Evolutionary conservation across 2,888 invertebrate species (phyloP).

Genomic region (Pheosia tremula): DNA sequence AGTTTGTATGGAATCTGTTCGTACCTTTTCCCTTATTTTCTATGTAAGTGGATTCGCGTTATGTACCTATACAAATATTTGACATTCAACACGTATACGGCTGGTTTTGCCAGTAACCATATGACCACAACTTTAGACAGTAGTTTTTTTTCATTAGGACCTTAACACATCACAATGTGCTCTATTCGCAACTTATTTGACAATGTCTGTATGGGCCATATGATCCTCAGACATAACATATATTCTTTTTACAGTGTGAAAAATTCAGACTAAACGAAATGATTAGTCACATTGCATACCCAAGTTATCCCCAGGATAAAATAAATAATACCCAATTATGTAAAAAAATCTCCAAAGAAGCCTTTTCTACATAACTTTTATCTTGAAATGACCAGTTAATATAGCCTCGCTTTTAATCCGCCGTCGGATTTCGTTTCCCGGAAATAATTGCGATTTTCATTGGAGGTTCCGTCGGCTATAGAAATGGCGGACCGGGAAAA

Average conservation of each 20-base stretch:
- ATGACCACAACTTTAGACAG: too few relatives aligned
- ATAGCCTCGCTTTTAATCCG: conserved; percentile 53
- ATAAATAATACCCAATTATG: conserved; percentile 13
- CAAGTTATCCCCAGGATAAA: neutral
- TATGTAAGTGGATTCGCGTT: neutral
- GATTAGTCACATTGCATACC: neutral
- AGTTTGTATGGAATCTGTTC: conserved; percentile 24
- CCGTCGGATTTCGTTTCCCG: conserved; percentile 34
- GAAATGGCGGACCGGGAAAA: conserved; percentile 28
- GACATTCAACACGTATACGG: too few relatives aligned
- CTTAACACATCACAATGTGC: too few relatives aligned
- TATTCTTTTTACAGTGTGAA: neutral
- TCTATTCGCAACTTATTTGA: too few relatives aligned
- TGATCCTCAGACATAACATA: too few relatives aligned
- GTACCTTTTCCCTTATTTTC: neutral
- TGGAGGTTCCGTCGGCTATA: conserved; percentile 28
- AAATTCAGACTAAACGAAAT: conserved; percentile 12
- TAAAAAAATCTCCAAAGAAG: conserved; percentile 20
- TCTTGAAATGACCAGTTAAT: conserved; percentile 56
- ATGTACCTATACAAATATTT: too few relatives aligned
- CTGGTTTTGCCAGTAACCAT: too few relatives aligned
- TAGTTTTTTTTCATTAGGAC: too few relatives aligned
- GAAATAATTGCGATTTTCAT: conserved; percentile 45
- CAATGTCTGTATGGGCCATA: too few relatives aligned
- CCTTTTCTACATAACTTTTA: conserved; percentile 30